Percentiles rank a stretch among this genome's conserved stretches.
phyloP scores from a whole-genome alignment of 53 echinoderm and acorn worm species.

The Crossaster papposus region DNA sequence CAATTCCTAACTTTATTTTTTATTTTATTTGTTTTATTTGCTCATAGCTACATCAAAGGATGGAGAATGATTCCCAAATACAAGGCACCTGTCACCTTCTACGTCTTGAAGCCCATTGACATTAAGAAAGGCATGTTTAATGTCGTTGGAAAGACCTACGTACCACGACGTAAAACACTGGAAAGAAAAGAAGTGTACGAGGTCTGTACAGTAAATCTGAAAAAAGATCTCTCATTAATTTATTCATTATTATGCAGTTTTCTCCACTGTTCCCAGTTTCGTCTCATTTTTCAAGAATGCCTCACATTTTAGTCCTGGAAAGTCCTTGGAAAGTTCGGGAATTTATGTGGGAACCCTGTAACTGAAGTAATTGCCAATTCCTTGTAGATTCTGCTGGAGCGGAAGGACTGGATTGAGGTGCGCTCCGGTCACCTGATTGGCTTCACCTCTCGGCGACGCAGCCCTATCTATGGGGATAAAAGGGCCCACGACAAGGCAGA shows the following conservation, averaged over 20 bases:
- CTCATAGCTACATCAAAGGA: slow-evolving; percentile 31
- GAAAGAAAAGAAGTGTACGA: slow-evolving; percentile 3
- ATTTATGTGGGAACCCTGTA: no score
- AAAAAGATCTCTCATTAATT: no score
- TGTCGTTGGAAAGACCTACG: slow-evolving; percentile 6
- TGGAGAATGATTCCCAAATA: slow-evolving; percentile 22
- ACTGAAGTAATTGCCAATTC: background rate
- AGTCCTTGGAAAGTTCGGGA: no score
- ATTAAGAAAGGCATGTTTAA: background rate
- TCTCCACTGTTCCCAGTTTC: no score
- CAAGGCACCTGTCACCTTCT: background rate
- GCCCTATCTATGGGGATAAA: background rate
- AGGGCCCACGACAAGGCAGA: slow-evolving; percentile 1
- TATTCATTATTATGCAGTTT: no score
- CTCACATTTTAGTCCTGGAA: no score
- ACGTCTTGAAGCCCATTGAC: slow-evolving; percentile 18
- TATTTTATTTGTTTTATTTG: background rate
- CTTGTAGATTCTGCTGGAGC: background rate
- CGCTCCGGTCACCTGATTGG: slow-evolving; percentile 32
- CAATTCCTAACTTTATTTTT: background rate
- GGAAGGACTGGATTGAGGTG: slow-evolving; percentile 11
- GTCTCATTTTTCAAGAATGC: no score
- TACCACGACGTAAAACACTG: background rate
- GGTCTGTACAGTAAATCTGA: background rate
- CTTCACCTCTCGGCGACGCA: background rate